phyloP scores from a whole-genome alignment of 2,888 invertebrate species.

The Tineola bisselliella region DNA sequence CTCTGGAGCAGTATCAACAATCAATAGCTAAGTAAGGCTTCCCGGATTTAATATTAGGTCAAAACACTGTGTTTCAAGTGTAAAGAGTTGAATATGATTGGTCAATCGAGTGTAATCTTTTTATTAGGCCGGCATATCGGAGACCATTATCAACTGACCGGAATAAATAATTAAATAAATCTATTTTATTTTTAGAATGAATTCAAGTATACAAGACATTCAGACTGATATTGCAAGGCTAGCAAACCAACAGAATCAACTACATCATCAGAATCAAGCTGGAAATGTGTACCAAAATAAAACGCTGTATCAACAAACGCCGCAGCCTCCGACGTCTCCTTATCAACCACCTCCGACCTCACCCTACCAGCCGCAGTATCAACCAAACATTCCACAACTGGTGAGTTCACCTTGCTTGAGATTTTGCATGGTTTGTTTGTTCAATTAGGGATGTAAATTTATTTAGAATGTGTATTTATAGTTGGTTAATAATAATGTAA shows the following conservation, averaged over 20 bases:
- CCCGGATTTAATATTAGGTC: no score
- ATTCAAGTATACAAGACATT: slow-evolving; percentile 91
- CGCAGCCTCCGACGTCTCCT: slow-evolving; percentile 35
- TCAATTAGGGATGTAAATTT: no score
- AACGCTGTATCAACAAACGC: slow-evolving; percentile 51
- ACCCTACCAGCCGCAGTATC: slow-evolving; percentile 50
- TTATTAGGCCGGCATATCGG: no score
- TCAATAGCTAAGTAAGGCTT: slow-evolving; percentile 84
- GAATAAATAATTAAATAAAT: no score
- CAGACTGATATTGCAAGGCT: slow-evolving; percentile 93
- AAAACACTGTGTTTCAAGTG: no score
- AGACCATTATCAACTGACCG: no score
- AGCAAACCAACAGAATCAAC: slow-evolving; percentile 82
- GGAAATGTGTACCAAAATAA: slow-evolving; percentile 26
- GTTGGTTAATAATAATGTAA: no score
- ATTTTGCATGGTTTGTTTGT: no score
- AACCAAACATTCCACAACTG: slow-evolving; percentile 63
- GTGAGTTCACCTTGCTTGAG: slow-evolving; percentile 35
- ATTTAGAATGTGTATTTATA: no score
- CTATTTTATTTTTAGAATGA: slow-evolving; percentile 74
- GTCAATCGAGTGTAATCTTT: no score
- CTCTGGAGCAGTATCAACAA: slow-evolving; percentile 83
- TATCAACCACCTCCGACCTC: slow-evolving; percentile 62
- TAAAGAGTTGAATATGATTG: no score
- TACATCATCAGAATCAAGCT: slow-evolving; percentile 35